Evolutionary conservation across 2,888 invertebrate species (phyloP).

Genomic region (Dorcus parallelipipedus): DNA sequence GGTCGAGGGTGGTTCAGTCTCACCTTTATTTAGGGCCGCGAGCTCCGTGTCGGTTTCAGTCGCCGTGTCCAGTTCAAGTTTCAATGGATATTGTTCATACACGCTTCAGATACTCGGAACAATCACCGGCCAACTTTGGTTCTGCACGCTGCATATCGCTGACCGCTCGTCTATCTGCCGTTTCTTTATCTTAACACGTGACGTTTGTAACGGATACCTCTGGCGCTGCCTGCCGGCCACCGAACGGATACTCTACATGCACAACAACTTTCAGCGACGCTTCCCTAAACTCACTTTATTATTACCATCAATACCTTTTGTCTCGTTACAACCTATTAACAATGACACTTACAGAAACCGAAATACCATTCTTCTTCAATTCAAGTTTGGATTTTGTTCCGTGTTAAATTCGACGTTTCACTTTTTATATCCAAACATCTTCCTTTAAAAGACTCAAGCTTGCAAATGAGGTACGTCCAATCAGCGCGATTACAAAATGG

Average conservation of each 20-base stretch:
- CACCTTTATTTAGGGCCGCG: conserved; percentile 2
- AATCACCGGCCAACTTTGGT: conserved; percentile 39
- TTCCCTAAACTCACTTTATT: too few species aligned
- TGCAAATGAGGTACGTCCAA: too few species aligned
- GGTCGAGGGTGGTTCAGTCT: conserved; percentile 1
- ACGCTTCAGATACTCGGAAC: conserved; percentile 42
- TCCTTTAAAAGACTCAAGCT: too few species aligned
- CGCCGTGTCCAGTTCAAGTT: conserved; percentile 34
- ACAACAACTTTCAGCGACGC: neutral
- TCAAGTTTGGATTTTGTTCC: too few species aligned
- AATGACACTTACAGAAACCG: too few species aligned
- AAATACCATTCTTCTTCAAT: too few species aligned
- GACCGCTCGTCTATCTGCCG: conserved; percentile 36
- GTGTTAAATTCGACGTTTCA: too few species aligned
- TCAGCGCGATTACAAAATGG: too few species aligned
- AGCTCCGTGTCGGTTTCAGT: conserved; percentile 16
- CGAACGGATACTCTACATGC: neutral
- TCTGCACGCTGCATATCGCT: conserved; percentile 39
- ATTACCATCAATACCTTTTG: too few species aligned
- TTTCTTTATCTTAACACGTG: conserved; percentile 36
- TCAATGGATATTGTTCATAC: conserved; percentile 39
- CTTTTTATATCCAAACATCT: too few species aligned
- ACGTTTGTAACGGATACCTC: conserved; percentile 31
- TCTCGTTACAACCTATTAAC: too few species aligned
- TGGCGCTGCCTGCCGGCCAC: neutral